Conservation (phyloP, 2,888 invertebrate genomes). For the Malthinus seriepunctatus region DNA sequence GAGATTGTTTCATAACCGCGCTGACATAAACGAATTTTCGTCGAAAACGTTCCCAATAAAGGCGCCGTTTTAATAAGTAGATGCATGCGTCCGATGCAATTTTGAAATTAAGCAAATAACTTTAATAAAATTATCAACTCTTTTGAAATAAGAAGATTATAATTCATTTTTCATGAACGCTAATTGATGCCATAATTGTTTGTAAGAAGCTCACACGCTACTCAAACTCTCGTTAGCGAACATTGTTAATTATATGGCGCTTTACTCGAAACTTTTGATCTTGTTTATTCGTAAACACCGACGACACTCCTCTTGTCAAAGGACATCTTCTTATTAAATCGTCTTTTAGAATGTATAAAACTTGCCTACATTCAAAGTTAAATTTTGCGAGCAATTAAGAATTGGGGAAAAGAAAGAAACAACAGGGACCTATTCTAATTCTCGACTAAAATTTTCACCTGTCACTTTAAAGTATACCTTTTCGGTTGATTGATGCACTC, state of each 20-base stretch:
- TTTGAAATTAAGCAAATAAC: constrained; percentile 37
- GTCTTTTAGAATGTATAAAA: constrained; percentile 4
- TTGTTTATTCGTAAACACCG: constrained; percentile 32
- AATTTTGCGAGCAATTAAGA: too few species aligned
- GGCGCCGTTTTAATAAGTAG: too few species aligned
- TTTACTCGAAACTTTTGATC: constrained; percentile 37
- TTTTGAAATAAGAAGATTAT: constrained; percentile 38
- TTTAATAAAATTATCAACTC: constrained; percentile 39
- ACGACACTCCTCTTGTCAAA: constrained; percentile 34
- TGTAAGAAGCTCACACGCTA: constrained; percentile 46
- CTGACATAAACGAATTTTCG: too few species aligned
- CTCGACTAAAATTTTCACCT: constrained; percentile 44
- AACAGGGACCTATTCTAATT: constrained; percentile 43
- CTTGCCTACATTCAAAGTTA: neutral
- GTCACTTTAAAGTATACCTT: constrained; percentile 52
- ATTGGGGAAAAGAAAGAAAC: neutral
- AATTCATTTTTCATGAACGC: constrained; percentile 49
- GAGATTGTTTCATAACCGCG: too few species aligned
- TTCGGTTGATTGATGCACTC: constrained; percentile 50
- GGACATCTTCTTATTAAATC: constrained; percentile 27
- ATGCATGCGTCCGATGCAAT: constrained; percentile 19
- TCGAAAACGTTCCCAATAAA: too few species aligned
- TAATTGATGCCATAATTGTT: constrained; percentile 49
- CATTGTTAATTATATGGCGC: constrained; percentile 50
- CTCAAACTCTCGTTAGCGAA: constrained; percentile 49